A percentile compares a stretch with the other conserved stretches of the same genome.
Conservation (phyloP, 2,113 vertebrate species). For the Dasyprocta punctata region DNA sequence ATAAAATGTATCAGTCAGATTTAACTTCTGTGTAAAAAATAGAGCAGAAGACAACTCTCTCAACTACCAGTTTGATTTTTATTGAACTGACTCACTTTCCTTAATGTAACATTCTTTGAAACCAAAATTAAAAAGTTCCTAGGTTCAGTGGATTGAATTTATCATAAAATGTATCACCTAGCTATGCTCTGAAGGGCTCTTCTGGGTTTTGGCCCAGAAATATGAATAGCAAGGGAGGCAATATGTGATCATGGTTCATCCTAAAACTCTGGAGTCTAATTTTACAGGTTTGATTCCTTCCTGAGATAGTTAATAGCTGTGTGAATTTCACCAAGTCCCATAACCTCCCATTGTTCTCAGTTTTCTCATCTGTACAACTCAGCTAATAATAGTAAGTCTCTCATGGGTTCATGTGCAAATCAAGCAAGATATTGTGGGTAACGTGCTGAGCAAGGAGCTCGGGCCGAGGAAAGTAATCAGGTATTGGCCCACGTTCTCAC, state of each 20-base stretch:
- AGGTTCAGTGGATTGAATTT: neutral
- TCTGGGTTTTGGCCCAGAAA: constrained; percentile 44
- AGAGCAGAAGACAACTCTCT: neutral
- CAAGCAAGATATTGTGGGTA: neutral
- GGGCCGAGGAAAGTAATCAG: neutral
- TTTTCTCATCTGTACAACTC: constrained; percentile 44
- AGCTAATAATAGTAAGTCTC: constrained; percentile 46
- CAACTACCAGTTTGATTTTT: neutral
- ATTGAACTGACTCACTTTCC: neutral
- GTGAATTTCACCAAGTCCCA: constrained; percentile 64
- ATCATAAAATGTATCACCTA: neutral
- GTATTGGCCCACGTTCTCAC: neutral
- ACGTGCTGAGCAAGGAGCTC: neutral
- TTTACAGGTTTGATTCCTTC: constrained; percentile 55
- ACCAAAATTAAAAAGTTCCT: neutral
- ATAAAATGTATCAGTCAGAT: neutral
- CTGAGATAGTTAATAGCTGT: constrained; percentile 66
- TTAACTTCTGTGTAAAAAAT: neutral
- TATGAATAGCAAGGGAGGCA: neutral
- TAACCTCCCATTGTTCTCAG: neutral
- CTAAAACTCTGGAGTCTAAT: constrained; percentile 37
- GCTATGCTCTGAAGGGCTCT: neutral
- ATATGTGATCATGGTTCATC: neutral
- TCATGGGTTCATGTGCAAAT: neutral
- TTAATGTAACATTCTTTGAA: neutral